Conservation (phyloP, 2,113 vertebrate species). For the Aspidoscelis tigris region DNA sequence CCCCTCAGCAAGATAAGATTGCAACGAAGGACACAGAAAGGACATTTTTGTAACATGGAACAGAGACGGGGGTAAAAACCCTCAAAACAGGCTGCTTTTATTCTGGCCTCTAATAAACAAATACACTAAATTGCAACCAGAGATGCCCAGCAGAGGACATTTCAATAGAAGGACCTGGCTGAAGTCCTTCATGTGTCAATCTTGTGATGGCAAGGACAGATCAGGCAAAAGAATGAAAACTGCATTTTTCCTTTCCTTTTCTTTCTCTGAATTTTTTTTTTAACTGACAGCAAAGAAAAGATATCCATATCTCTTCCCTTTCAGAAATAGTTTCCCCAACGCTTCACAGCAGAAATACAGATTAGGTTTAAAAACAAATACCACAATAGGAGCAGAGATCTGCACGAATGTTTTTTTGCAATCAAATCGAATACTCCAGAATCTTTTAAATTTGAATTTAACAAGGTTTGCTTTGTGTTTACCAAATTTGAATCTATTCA, state of each 20-base stretch:
- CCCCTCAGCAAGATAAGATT: conserved; percentile 44
- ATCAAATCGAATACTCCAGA: no score
- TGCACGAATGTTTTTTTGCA: no score
- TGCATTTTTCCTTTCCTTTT: conserved; percentile 13
- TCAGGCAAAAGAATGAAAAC: conserved; percentile 42
- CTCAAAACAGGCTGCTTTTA: conserved; percentile 36
- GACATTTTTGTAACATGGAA: conserved; percentile 35
- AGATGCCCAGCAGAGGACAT: conserved; percentile 25
- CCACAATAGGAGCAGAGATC: not conserved
- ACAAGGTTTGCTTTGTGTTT: no score
- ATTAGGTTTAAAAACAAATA: conserved; percentile 6
- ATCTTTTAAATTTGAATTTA: no score
- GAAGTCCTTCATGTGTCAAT: conserved; percentile 56
- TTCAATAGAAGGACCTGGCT: conserved; percentile 45
- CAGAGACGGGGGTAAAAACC: not conserved
- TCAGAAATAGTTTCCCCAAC: not conserved
- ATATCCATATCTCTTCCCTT: conserved; percentile 10
- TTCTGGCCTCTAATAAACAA: conserved; percentile 58
- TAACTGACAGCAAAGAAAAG: conserved; percentile 15
- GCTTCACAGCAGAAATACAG: not conserved
- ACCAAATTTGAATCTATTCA: no score
- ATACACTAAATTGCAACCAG: conserved; percentile 47
- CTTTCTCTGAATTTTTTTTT: not conserved
- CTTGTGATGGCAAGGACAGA: conserved; percentile 38
- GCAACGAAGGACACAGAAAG: conserved; percentile 65